Evolutionary conservation across 1,140 invertebrate species (phyloP), one percentile per base, ranked within the genome.

Genomic region (Andrena cerasifolii): DNA sequence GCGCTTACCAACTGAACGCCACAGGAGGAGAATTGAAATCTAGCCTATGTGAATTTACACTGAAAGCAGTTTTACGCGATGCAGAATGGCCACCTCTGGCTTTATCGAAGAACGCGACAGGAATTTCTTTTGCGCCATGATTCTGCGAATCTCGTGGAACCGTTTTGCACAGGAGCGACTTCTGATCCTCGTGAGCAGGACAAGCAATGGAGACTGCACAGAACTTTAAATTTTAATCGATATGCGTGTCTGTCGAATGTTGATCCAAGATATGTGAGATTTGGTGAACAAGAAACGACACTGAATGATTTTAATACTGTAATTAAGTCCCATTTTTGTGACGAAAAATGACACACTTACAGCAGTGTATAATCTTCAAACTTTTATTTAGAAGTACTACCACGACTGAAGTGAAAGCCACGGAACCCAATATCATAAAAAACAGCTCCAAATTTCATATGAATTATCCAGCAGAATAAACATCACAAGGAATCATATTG

Each of bases 1-100:
- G 31, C 28, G 14, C 26, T 53, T 10, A 33, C 21, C 33, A 49
- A 7, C 18, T 70, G 26, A 51, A 43, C 45, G 5, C 36, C 24
- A 0, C 31, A 12, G 18, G 1, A n/a, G 45, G 18, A 59, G 36
- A 28, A 59, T 66, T 26, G 45, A 59, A 49, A 71, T 77, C 73
- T 81, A 83, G 31, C 54, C 74, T 81, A 81, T 18, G 36, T 10
- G 18, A 73, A 77, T 73, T 85, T 70, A 83, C 74, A 79, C 3
- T 67, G 61, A 83, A 82, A 83, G 79, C 79, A 47, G 33, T 40
- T 16, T 80, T 80, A 71, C 58, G 49, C 61, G 45, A 65, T 82
- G 31, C 53, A 70, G 56, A 40, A 12, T 76, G 62, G 26, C 45
- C 45, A 81, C 47, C 36, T 75, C 21, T 65, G 53, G 43, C 56